Evolutionary conservation across 1,140 invertebrate species (phyloP), one percentile per base, ranked within the genome.

Genomic region (Saccostrea cuccullata): DNA sequence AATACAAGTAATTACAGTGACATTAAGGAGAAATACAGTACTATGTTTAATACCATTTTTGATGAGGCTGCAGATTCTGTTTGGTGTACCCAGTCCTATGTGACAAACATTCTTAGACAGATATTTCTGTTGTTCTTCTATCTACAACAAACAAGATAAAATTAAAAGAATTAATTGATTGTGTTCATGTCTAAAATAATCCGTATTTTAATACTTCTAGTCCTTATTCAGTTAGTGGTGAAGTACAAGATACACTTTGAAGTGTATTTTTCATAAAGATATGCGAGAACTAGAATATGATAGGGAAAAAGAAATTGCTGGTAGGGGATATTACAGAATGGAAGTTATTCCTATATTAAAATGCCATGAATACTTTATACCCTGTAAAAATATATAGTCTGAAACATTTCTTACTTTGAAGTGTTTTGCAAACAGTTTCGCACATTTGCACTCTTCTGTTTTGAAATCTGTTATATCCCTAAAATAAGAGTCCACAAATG

Each of bases 61-160:
- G 12, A 93, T 36, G 1, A 94, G 87, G 56, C 88, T 70, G 15
- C 89, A 60, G 12, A 94, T 88, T 88, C 94, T 90, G 82, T 92
- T 92, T 30, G 94, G 94, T n/a, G 93, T 94, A 13, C 94, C 94
- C 36, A 94, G 90, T 15, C 93, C 93, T 55, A 93, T 90, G 82
- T 94, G 93, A 86, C 92, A 93, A 1, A 92, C 88, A 56, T 89
- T 91, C 60, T 94, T 94, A 36, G 87, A 82, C 40, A 94, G 86
- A 87, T 92, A 94, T 73, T 92, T 91, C 73, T 92, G 88, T 87
- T 94, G 94, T 26, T 94, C 94, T 86, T 91, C 91, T 82, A 94
- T 55, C 94, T 94, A 86, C 47, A 91, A 91, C 55, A 77, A n/a
- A 60, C 20, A 85, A 70, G 67, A 86, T 56, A 60, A 36, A 36